Evolutionary conservation across 2,797 vertebrate genomes (phyloP).

Genomic region (Xiphorhynchus erythropygius): DNA sequence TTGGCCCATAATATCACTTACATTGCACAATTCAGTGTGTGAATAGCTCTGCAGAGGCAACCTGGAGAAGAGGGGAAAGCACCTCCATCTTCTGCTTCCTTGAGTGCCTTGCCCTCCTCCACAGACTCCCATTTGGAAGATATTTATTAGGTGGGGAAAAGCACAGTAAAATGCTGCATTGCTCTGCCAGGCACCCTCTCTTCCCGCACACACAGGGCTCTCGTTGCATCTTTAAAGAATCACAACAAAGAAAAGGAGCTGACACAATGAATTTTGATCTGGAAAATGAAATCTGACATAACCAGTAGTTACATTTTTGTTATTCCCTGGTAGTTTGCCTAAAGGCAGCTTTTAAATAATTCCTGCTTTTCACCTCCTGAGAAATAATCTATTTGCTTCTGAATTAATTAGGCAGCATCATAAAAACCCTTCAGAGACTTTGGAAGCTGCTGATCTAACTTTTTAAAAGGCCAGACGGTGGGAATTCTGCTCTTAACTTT

Average conservation of each 20-base stretch:
- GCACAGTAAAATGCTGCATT: neutral
- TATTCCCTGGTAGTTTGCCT: constrained; percentile 64
- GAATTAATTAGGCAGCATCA: constrained; percentile 56
- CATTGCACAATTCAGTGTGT: neutral
- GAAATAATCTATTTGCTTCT: constrained; percentile 56
- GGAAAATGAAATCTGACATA: constrained; percentile 68
- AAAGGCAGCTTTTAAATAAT: constrained; percentile 71
- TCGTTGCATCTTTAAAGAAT: neutral
- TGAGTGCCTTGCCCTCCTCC: neutral
- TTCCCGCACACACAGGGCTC: neutral
- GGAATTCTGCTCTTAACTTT: neutral
- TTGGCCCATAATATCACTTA: neutral
- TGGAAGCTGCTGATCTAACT: constrained; percentile 51
- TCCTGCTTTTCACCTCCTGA: constrained; percentile 42
- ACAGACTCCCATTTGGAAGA: neutral
- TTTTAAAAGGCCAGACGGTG: neutral
- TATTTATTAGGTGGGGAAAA: neutral
- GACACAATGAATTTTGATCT: constrained; percentile 62
- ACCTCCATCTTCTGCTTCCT: neutral
- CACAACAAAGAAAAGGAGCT: constrained; percentile 52
- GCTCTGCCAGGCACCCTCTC: neutral
- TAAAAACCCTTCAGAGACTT: constrained; percentile 23
- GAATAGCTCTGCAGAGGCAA: neutral
- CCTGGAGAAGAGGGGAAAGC: neutral
- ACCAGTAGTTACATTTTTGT: constrained; percentile 70